Percentiles rank a stretch among this genome's conserved stretches.
Conservation (phyloP, 2,113 vertebrate species). For the Noturus placidus region DNA sequence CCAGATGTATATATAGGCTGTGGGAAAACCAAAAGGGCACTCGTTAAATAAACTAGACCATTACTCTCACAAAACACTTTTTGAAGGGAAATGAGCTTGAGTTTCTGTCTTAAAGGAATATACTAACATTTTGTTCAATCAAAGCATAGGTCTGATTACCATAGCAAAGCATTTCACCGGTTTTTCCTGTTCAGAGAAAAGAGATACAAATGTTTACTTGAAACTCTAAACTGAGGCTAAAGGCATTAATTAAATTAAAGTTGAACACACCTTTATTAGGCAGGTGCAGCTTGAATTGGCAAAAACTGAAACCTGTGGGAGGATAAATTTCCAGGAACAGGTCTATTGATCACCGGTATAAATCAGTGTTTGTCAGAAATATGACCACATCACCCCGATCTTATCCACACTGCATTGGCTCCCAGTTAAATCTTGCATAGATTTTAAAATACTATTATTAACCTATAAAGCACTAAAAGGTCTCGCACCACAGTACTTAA, state of each 20-base stretch:
- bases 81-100: slow-evolving; percentile 31
- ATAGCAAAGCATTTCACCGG: neutral
- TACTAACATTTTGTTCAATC: neutral
- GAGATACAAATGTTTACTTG: neutral
- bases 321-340: neutral
- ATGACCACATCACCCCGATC: no score
- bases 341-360: neutral
- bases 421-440: no score
- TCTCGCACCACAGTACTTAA: no score
- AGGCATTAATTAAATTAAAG: neutral
- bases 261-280: neutral
- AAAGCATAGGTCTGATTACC: no score
- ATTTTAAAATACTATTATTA: no score
- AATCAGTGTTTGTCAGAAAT: neutral
- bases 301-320: neutral
- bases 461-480: no score
- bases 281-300: no score
- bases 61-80: slow-evolving; percentile 29
- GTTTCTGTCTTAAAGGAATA: slow-evolving; percentile 6
- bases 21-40: slow-evolving; percentile 46
- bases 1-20: slow-evolving; percentile 49
- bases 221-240: neutral
- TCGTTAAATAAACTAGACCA: neutral
- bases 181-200: neutral
- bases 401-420: no score